Base-by-base conservation (phyloP, 1,140 invertebrate genomes). In the Berghia stephanieae region DNA sequence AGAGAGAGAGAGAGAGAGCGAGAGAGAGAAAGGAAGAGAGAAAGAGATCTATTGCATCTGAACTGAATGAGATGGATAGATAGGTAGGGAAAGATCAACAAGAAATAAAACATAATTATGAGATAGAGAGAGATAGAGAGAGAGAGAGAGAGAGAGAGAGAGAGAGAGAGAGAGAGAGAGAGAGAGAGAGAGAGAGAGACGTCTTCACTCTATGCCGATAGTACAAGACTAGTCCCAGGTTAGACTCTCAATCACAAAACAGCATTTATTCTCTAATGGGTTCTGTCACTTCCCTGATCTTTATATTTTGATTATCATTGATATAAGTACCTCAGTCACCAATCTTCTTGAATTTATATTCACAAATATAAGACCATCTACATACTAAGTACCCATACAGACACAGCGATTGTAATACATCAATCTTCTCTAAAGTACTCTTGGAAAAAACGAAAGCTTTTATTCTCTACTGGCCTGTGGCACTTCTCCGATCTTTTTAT, bases 1-100 rank as follows among this genome's bases (percentile, higher is more conserved):
- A n/a, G n/a, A n/a, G n/a, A 27, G n/a, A 66, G 60, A 66, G 60
- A 66, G 60, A 66, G 60, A 13, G 60, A 66, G n/a, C 34, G 60
- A 66, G 60, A 66, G n/a, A 13, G 60, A 66, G 60, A 66, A 38
- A 66, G 60, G 40, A 38, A 66, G 60, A 13, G 60, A 66, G 60
- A 66, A 38, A 66, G 60, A 66, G n/a, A 13, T 31, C 34, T 31
- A 66, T 31, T n/a, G n/a, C n/a, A n/a, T n/a, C n/a, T n/a, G n/a
- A n/a, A 24, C n/a, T n/a, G n/a, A n/a, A n/a, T n/a, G n/a, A n/a
- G n/a, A n/a, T n/a, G n/a, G n/a, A n/a, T n/a, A n/a, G n/a, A n/a
- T n/a, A n/a, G n/a, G n/a, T n/a, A n/a, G n/a, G n/a, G n/a, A n/a
- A n/a, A n/a, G n/a, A 66, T 31, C 6, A 60, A n/a, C 8, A 60